These are phyloP conservation scores for Apoda limacodes DNA, from an alignment of 2,888 invertebrate species.

Conservation along the genomic window DNA sequence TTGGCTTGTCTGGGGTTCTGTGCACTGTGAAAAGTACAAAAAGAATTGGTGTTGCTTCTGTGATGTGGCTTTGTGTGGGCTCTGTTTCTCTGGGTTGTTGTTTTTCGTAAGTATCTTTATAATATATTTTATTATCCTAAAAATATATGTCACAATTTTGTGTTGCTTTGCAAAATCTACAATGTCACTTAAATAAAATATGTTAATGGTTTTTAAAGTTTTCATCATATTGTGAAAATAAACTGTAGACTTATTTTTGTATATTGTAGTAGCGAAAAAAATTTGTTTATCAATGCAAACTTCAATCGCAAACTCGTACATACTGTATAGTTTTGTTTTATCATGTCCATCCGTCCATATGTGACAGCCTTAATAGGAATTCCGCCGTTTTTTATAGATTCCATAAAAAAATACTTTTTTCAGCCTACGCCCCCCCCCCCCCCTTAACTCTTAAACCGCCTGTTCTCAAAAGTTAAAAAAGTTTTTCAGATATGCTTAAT, in stretches of 20 bases:
- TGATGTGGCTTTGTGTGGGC: constrained; percentile 74
- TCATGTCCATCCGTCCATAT: no score
- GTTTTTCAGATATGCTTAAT: no score
- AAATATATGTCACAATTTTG: constrained; percentile 1
- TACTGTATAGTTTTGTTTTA: no score
- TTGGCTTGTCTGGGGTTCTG: constrained; percentile 82
- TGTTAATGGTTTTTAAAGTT: not conserved
- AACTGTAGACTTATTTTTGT: constrained; percentile 1
- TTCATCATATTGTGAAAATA: not conserved
- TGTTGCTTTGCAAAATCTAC: not conserved
- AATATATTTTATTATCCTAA: not conserved
- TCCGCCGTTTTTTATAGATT: no score
- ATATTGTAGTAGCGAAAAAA: not conserved
- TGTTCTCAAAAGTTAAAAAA: no score
- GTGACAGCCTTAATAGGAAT: no score
- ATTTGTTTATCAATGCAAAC: no score
- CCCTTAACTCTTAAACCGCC: no score
- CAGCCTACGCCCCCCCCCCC: no score
- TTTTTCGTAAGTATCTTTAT: constrained; percentile 72
- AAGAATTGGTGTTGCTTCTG: constrained; percentile 63
- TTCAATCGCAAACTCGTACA: no score
- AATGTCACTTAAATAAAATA: not conserved
- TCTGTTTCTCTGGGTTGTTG: constrained; percentile 78
- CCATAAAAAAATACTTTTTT: no score
- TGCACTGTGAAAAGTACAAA: constrained; percentile 58